Evolutionary conservation across 2,797 vertebrate genomes (phyloP).

Genomic region (Acestrorhynchus altus): DNA sequence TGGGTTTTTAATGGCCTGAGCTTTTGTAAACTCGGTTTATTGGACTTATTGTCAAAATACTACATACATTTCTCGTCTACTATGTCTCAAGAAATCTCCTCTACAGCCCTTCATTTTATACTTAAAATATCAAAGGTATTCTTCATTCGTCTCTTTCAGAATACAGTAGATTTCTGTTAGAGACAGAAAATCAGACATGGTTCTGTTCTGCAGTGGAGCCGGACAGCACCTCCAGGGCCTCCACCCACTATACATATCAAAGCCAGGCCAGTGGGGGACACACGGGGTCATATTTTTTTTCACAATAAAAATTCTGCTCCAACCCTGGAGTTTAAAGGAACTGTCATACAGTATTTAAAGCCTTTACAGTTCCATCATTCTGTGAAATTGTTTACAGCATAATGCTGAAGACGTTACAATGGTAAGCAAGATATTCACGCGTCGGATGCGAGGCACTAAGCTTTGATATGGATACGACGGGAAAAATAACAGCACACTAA

Average conservation of each 20-base stretch:
- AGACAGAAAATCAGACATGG: conserved; percentile 33
- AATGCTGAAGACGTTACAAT: conserved; percentile 5
- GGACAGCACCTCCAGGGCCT: conserved; percentile 22
- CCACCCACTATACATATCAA: conserved; percentile 46
- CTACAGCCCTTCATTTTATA: background rate
- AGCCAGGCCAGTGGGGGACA: conserved; percentile 27
- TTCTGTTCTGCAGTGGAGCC: conserved; percentile 36
- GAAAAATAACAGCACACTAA: conserved; percentile 66
- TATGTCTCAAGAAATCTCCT: background rate
- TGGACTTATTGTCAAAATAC: background rate
- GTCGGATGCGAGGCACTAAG: conserved; percentile 25
- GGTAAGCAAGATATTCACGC: conserved; percentile 25
- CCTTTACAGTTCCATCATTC: conserved; percentile 5
- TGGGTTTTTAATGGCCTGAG: background rate
- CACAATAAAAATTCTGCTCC: conserved; percentile 43
- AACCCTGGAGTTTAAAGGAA: conserved; percentile 3
- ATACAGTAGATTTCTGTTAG: conserved; percentile 27
- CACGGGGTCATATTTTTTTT: conserved; percentile 39
- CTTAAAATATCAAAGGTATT: conserved; percentile 52
- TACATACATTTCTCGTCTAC: background rate
- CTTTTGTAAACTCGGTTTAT: background rate
- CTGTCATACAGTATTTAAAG: background rate
- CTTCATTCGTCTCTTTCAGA: conserved; percentile 40
- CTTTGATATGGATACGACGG: conserved; percentile 72
- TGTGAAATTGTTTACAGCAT: conserved; percentile 10